These are phyloP conservation scores for Oryzias dopingdopingensis DNA, from an alignment of 2,797 vertebrate species.

Conservation along the genomic window DNA sequence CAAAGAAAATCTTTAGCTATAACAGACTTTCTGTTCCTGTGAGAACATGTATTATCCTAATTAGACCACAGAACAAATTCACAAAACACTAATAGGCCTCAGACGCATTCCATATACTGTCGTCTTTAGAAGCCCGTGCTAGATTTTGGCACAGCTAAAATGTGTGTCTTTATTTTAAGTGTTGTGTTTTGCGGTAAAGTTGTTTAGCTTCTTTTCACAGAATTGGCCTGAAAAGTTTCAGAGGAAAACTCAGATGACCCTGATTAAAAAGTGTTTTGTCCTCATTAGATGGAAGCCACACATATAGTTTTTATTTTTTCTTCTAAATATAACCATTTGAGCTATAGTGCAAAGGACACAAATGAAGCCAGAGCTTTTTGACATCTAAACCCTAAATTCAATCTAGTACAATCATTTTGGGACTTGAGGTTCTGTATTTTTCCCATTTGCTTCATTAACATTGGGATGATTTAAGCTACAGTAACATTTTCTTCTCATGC, in stretches of 20 bases:
- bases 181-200: constrained; percentile 34
- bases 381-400: constrained; percentile 31
- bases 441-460: constrained; percentile 49
- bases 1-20: constrained; percentile 14
- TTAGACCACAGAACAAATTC: constrained; percentile 57
- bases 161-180: constrained; percentile 22
- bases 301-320: constrained; percentile 7
- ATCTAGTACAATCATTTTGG: constrained; percentile 41
- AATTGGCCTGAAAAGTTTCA: constrained; percentile 24
- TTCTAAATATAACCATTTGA: constrained; percentile 39
- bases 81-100: constrained; percentile 47
- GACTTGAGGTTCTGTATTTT: constrained; percentile 33
- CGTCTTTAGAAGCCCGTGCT: constrained; percentile 38
- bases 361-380: constrained; percentile 13
- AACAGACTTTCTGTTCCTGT: constrained; percentile 21
- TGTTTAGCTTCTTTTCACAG: constrained; percentile 36
- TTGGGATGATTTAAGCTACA: constrained; percentile 46
- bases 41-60: constrained; percentile 35
- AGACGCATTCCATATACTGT: constrained; percentile 60
- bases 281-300: constrained; percentile 34
- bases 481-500: constrained; percentile 48
- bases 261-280: constrained; percentile 38
- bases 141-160: constrained; percentile 19
- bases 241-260: constrained; percentile 35
- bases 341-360: constrained; percentile 23